Evolutionary conservation across 2,113 vertebrate genomes (phyloP), one percentile per base, ranked within the genome.

Genomic region (Columbina picui): DNA sequence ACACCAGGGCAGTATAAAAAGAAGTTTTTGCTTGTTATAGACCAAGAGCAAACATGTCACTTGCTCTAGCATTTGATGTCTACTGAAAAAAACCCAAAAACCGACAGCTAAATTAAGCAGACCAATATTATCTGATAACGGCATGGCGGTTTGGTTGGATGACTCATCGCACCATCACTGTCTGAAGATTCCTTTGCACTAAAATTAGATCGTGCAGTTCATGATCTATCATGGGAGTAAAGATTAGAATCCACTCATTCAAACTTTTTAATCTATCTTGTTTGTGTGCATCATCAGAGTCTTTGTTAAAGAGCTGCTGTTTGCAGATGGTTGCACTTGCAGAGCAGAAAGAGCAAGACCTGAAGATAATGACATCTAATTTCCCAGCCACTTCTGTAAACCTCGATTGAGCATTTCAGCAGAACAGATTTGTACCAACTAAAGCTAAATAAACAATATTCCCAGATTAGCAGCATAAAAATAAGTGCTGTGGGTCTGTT

Each of bases 351-450:
- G 78, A 90, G 57, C 78, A 96, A 94, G 84, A 96, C 93, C 80
- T 93, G 81, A 96, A 91, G 84, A 96, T 95, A 96, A 97, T 91
- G 84, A 38, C 47, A 85, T 95, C 78, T 96, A 93, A 96, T 97
- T 97, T 96, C 71, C 63, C 59, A 95, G 27, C 50, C 87, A 84
- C 68, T 96, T 92, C 56, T 88, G 19, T 73, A 91, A 96, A 91
- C 16, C 77, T 89, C 12, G 0, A 79, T 87, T 95, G 92, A 92
- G 74, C 77, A 89, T 94, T 94, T 95, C 92, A 91, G 92, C 87
- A 92, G 87, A 96, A 93, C 63, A 86, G 30, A 89, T 95, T 93
- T 93, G 55, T 70, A 93, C 38, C 41, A 84, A 43, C 67, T 85
- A 74, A 95, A 86, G 52, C 41, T 88, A 95, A 83, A 91, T 90